phyloP scores from a whole-genome alignment of 2,113 vertebrate species.

The Sinocyclocheilus anophthalmus region DNA sequence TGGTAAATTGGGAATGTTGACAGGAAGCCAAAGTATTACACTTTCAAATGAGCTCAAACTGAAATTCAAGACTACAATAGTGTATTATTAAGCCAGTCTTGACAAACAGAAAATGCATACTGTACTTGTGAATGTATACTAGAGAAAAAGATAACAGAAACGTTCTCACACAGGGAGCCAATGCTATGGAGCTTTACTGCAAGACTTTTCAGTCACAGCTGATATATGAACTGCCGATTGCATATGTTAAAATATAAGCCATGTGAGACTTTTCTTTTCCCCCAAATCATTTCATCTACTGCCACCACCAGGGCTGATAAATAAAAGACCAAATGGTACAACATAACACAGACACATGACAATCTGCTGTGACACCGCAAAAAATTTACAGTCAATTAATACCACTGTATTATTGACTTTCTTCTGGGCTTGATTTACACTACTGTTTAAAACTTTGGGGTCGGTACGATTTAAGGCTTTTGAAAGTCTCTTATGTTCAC shows the following conservation, averaged over 20 bases:
- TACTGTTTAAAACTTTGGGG: background rate
- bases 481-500: background rate
- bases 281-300: conserved; percentile 56
- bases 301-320: conserved; percentile 61
- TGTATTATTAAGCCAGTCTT: conserved; percentile 43
- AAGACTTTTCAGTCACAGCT: background rate
- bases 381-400: background rate
- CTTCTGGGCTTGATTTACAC: background rate
- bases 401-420: background rate
- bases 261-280: conserved; percentile 8
- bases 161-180: background rate
- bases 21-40: conserved; percentile 59
- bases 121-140: conserved; percentile 23
- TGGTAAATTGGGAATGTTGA: conserved; percentile 70
- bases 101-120: conserved; percentile 46
- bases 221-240: background rate
- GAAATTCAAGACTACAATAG: conserved; percentile 56
- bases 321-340: conserved; percentile 32
- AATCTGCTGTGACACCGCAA: conserved; percentile 11
- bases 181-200: background rate
- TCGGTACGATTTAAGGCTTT: background rate
- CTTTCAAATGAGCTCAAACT: conserved; percentile 46
- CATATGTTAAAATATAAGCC: background rate
- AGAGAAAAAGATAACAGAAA: conserved; percentile 18
- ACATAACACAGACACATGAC: conserved; percentile 15